phyloP scores from a whole-genome alignment of 2,888 invertebrate genomes.

The Epiblema foenella region DNA sequence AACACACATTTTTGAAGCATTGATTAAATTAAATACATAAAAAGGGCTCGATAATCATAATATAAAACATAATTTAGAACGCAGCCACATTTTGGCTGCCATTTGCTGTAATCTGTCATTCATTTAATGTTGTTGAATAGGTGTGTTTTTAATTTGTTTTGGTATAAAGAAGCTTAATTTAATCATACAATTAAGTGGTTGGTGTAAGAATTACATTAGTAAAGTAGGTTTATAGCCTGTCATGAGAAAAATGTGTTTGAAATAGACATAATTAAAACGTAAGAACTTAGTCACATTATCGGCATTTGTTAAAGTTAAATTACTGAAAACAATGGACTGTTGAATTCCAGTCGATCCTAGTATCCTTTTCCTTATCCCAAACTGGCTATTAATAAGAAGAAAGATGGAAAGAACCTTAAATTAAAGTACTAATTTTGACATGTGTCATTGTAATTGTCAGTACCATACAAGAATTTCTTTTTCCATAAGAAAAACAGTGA shows the following conservation, averaged over 20 bases:
- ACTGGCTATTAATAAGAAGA: conserved; percentile 22
- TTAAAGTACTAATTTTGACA: conserved; percentile 66
- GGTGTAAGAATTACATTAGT: conserved; percentile 52
- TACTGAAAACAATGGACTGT: conserved; percentile 31
- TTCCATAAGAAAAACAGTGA: conserved; percentile 53
- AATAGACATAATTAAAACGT: conserved; percentile 63
- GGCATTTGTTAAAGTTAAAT: conserved; percentile 41
- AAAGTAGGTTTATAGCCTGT: conserved; percentile 49
- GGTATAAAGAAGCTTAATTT: conserved; percentile 52
- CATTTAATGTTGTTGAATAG: conserved; percentile 80
- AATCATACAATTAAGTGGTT: conserved; percentile 51
- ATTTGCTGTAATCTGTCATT: conserved; percentile 80
- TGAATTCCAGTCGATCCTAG: conserved; percentile 13
- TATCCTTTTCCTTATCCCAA: conserved; percentile 6
- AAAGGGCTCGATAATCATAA: not conserved
- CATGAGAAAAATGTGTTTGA: conserved; percentile 57
- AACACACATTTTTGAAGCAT: not conserved
- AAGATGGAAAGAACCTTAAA: conserved; percentile 44
- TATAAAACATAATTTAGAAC: conserved; percentile 40
- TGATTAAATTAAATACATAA: not conserved
- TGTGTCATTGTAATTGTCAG: conserved; percentile 74
- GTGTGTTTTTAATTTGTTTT: conserved; percentile 51
- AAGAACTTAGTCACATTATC: conserved; percentile 53
- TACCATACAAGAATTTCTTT: conserved; percentile 57
- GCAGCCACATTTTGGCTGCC: conserved; percentile 51